Base-by-base conservation (phyloP, 2,888 invertebrate species). In the Rhyacophila evoluta region DNA sequence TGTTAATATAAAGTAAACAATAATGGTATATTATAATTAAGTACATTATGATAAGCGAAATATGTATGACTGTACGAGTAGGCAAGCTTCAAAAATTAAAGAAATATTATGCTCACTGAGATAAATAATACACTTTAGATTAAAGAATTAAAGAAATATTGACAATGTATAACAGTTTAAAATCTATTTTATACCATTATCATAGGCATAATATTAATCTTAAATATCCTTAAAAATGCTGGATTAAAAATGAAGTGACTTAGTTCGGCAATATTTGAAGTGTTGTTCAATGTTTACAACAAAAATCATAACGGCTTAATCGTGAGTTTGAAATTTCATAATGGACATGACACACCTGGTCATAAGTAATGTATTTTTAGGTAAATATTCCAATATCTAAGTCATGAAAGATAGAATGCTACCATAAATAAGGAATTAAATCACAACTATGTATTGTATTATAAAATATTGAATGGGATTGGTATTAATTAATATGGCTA, bases 191-290 rank as follows among this genome's bases (percentile, higher is more conserved):
- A 55, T 8, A 55, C 25, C 55, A 25, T 55, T 55, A 55, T 55
- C 55, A 55, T 25, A 55, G 55, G 55, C 55, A 55, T 19, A 25
- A 55, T 19, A 55, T 55, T 55, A 55, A 55, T 15, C 15, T 55
- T 55, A 55, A 55, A 55, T 55, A 55, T 55, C 25, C 55, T 55
- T 55, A 25, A 55, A 55, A 55, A 55, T 55, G 55, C 55, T 55
- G 55, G 10, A 55, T 19, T 4, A 55, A 19, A 55, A 55, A 55
- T 55, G 55, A 55, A 25, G 19, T 33, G 29, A 33, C 29, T 33
- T 33, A 33, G 2, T 33, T 33, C 6, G n/a, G n/a, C n/a, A n/a
- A n/a, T n/a, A n/a, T n/a, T n/a, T n/a, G n/a, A n/a, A n/a, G n/a
- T n/a, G n/a, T n/a, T n/a, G n/a, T n/a, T n/a, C n/a, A n/a, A n/a